Base-by-base conservation (phyloP, 2,888 invertebrate species). In the Ryuthela nishihirai region DNA sequence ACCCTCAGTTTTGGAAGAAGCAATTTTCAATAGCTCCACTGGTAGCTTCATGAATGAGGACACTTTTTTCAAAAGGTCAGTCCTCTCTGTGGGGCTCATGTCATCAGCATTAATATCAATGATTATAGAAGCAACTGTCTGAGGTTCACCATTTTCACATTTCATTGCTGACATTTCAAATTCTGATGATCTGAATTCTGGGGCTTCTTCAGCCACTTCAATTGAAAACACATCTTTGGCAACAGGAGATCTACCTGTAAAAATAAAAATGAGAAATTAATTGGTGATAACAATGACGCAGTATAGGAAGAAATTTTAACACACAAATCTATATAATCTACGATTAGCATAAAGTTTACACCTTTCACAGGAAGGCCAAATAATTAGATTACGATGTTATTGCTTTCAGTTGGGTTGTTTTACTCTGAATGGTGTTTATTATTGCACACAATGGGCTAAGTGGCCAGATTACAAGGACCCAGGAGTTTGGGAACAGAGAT, bases 171-270 rank as follows among this genome's bases (percentile, higher is more conserved):
- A 66, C 24, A 69, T 67, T 29, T 65, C 65, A 68, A 54, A 70
- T 67, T 68, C 77, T 77, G 24, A 70, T 58, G 60, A 49, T 62
- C 64, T 20, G 45, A 58, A 4, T 62, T 62, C 38, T 4, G 68
- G 52, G 9, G 67, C 49, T 12, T 64, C 70, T 18, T 70, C 70
- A 4, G 75, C 70, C 32, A 86, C 83, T 73, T 83, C 82, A 58
- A 88, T 78, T 62, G 81, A 80, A 71, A 87, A 84, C 42, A 82
- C 80, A 72, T 86, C 84, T 42, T 81, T 80, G 58, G 82, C 83
- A 43, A 70, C 26, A 23, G 67, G 52, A 24, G 68, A 63, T 52
- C 54, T 43, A 40, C 45, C 65, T 64, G 26, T 5, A 42, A 44
- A 9, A 55, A 36, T 26, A 45, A 53, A 54, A 29, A 21, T 69